Evolutionary conservation across 1,140 invertebrate genomes (phyloP), one percentile per base, ranked within the genome.

Genomic region (Caenorhabditis briggsae): DNA sequence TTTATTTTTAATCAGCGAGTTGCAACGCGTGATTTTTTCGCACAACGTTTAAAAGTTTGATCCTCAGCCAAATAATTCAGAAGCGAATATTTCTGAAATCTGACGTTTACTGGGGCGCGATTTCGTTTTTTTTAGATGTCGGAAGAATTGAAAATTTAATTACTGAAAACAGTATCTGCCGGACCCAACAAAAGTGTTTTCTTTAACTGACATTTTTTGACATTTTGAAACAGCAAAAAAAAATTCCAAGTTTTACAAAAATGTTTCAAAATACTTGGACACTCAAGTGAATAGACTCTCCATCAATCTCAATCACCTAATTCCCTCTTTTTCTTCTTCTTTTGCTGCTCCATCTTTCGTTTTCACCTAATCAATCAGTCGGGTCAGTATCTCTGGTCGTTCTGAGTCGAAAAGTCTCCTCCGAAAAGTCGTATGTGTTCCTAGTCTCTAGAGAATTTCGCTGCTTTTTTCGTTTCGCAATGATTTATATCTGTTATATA

Each of bases 301-400:
- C 70, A 78, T 78, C 70, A 78, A 78, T 78, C 70, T 78, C 70
- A 78, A 78, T 78, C 70, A 78, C 33, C 55, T 50, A 12, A 18
- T 53, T 82, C 3, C 74, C 48, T 23, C 18, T 59, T 83, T 55
- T 82, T 43, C 53, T 43, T 11, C 14, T n/a, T 55, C 78, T 12
- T 41, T 11, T 33, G 53, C 78, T 20, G 11, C 78, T 82, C 23
- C 48, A 55, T n/a, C 41, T 46, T 43, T 83, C 41, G n/a, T 83
- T 61, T 83, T 83, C 82, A 83, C 82, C 82, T 83, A 59, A 59
- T 61, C 82, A 58, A 59, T 83, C 82, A 83, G 53, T 59, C 46
- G 82, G 58, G 25, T 83, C 55, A 59, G n/a, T 83, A 50, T 53
- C 50, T 48, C 25, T 20, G 18, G 41, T 78, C 12, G 65, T 43